Percentiles rank a stretch among this genome's conserved stretches.
These are phyloP conservation scores for Cephus runcator DNA, from an alignment of 2,888 invertebrate genomes.

Conservation along the genomic window DNA sequence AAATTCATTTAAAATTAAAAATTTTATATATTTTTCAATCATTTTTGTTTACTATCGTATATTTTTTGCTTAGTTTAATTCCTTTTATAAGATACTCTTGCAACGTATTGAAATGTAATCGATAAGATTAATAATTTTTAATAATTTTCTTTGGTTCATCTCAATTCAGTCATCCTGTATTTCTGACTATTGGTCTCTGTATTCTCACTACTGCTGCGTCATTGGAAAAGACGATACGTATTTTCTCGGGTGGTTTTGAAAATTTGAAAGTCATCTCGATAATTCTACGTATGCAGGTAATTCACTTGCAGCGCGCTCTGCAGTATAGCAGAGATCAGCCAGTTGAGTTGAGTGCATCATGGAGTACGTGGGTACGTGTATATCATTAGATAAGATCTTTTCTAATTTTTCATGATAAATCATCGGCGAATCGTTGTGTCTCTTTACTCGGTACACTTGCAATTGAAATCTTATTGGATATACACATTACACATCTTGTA, in stretches of 20 bases:
- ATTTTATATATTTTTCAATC: not conserved
- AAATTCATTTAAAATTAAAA: no score
- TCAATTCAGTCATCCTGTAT: not conserved
- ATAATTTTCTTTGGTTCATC: not conserved
- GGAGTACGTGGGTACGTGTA: slow-evolving; percentile 55
- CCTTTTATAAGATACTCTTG: not conserved
- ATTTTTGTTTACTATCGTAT: not conserved
- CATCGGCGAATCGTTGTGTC: slow-evolving; percentile 16
- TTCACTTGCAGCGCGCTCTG: slow-evolving; percentile 5
- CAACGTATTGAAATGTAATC: not conserved
- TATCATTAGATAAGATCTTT: slow-evolving; percentile 33
- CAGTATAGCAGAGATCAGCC: not conserved
- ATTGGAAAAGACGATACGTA: not conserved
- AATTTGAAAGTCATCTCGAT: slow-evolving; percentile 42
- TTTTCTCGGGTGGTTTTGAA: slow-evolving; percentile 21
- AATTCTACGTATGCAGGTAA: slow-evolving; percentile 26
- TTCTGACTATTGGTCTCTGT: not conserved
- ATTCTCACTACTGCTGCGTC: not conserved
- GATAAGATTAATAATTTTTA: not conserved
- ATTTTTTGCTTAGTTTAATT: not conserved
- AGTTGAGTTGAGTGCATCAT: slow-evolving; percentile 45
- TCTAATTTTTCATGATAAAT: slow-evolving; percentile 19
- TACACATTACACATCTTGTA: not conserved
- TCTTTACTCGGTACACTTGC: not conserved
- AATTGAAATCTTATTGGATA: not conserved